Base-by-base conservation (phyloP, 2,797 vertebrate species). In the Benthosema pterotum region DNA sequence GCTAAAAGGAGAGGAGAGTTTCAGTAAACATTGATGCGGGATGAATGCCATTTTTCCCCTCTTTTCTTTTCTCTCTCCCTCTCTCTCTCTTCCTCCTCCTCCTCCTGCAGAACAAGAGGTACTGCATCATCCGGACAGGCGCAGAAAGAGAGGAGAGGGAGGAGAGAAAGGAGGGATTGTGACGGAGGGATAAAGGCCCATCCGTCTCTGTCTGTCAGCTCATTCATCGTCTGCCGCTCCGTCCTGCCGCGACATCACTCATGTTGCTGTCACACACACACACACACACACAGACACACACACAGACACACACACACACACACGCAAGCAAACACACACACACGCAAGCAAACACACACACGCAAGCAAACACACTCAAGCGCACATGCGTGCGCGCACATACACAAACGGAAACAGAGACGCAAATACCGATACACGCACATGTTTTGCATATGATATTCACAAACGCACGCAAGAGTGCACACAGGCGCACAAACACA, bases 91-190 rank as follows among this genome's bases (percentile, higher is more conserved):
- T 74, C 72, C 85, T 71, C 67, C 61, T 84, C 64, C 75, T 70
- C 74, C 82, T 85, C 80, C 82, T 79, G 74, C 74, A 88, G 88
- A 94, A 96, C 95, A 95, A 95, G 94, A 92, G 94, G 96, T 92
- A 97, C 94, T 97, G 96, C 95, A 97, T 98, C 96, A 96, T 97
- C 92, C 92, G 95, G 96, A 96, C 96, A 98, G 96, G 90, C 93
- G 87, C 70, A 89, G 86, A 89, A 89, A 88, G 85, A 85, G 84
- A 85, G 75, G 85, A 87, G 84, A 87, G 84, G 79, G 78, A 68
- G 82, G 79, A 83, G 74, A 69, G 91, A 87, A 90, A 88, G 83
- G 84, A 85, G 81, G 83, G 81, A 84, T 96, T 95, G 95, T 95
- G 95, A 95, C 93, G 94, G 94, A 94, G 94, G 94, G 93, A 96